These are phyloP conservation scores for Lasioglossum marginatum DNA, from an alignment of 2,888 invertebrate genomes.

Conservation along the genomic window DNA sequence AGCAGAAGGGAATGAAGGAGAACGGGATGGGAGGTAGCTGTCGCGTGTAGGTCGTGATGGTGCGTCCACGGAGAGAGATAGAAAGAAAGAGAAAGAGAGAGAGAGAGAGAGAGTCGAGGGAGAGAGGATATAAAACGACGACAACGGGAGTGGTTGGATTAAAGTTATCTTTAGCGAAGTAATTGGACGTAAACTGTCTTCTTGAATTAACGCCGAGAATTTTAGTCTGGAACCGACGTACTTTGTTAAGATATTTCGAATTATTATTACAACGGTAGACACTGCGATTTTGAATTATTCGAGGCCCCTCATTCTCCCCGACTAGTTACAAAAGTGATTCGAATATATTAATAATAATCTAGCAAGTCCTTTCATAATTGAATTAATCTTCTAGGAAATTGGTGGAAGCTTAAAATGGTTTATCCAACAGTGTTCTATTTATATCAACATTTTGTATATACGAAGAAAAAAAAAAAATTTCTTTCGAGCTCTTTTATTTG, in stretches of 20 bases:
- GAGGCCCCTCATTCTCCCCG: background rate
- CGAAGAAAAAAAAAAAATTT: background rate
- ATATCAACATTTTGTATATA: background rate
- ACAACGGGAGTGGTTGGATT: slow-evolving; percentile 20
- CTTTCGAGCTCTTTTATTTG: background rate
- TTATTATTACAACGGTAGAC: background rate
- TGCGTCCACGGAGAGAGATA: background rate
- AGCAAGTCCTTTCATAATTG: background rate
- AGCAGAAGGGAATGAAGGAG: slow-evolving; percentile 3
- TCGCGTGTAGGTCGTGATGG: slow-evolving; percentile 28
- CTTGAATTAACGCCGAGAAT: background rate
- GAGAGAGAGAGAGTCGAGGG: background rate
- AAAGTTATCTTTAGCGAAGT: slow-evolving; percentile 24
- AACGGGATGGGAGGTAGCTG: slow-evolving; percentile 27
- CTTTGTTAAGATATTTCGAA: slow-evolving; percentile 2
- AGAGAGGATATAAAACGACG: slow-evolving; percentile 17
- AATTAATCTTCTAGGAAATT: background rate
- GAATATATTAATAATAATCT: background rate
- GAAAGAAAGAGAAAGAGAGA: background rate
- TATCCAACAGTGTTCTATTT: background rate
- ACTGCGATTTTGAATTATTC: background rate
- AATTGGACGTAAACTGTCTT: slow-evolving; percentile 24
- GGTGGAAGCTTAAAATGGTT: background rate
- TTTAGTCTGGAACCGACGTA: background rate
- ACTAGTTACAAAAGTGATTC: background rate